Evolutionary conservation across 2,797 vertebrate genomes (phyloP), one percentile per base, ranked within the genome.

Genomic region (Peromyscus aztecus): DNA sequence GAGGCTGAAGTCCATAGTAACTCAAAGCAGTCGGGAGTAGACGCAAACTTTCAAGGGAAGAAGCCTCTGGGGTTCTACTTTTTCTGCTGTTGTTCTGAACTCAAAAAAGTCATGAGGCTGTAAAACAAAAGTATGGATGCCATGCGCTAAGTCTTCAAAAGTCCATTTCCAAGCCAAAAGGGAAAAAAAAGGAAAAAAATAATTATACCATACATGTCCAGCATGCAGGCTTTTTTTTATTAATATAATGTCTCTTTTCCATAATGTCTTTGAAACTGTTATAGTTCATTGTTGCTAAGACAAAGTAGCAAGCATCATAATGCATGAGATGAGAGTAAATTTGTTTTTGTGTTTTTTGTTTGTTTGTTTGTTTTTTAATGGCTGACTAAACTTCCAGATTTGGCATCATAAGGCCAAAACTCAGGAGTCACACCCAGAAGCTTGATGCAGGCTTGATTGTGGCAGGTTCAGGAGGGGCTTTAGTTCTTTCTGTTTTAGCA

Each of bases 141-240:
- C 99, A 99, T 99, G 99, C 99, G 99, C 99, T 99, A 99, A 95
- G 99, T 99, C 99, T 99, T 99, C 98, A 98, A 99, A 99, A 97
- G 98, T 99, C 99, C 99, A 99, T 99, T 99, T 99, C 99, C 99
- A 99, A 99, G 99, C 99, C 99, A 98, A 98, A 98, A 97, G 95
- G 67, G 57, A 76, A 91, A 97, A 86, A 95, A 94, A 90, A 52
- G 23, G 2, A 94, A 98, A 98, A 99, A 98, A 97, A 99, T 98
- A 99, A 98, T 98, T 99, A 99, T 99, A 99, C 99, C 99, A 0
- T 99, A 99, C 99, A 99, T 99, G 99, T 99, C 99, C 99, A 99
- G 99, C 99, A 99, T 99, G 99, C 99, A 99, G 99, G 99, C 98
- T 98, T 99, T 98, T 97, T 99, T 99, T 99, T 43, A 99, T 99